Conservation (phyloP, 2,888 invertebrate species). For the Drosophila emarginata region DNA sequence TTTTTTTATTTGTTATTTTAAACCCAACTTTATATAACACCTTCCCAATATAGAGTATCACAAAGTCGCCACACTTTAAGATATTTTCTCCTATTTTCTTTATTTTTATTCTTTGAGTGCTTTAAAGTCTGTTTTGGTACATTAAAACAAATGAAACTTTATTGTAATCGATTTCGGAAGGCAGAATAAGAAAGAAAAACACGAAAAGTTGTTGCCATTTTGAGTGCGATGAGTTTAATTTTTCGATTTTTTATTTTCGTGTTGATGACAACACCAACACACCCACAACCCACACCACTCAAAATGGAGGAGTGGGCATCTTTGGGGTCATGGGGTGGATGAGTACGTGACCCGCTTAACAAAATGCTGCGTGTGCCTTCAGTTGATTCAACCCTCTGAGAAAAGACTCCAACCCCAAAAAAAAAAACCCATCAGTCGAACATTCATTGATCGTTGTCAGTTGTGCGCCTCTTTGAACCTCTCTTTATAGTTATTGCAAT, state of each 20-base stretch:
- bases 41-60: neutral
- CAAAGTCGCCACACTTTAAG: neutral
- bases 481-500: constrained; percentile 71
- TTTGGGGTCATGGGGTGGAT: constrained; percentile 28
- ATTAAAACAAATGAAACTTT: constrained; percentile 65
- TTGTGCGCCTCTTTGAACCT: constrained; percentile 40
- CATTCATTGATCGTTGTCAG: constrained; percentile 10
- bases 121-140: constrained; percentile 26
- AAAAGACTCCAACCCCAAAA: neutral
- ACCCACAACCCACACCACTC: constrained; percentile 3
- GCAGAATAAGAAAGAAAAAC: constrained; percentile 10
- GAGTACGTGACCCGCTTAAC: constrained; percentile 71
- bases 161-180: constrained; percentile 67
- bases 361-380: constrained; percentile 67
- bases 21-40: too few species aligned
- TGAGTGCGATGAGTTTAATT: constrained; percentile 67
- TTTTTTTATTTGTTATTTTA: too few species aligned
- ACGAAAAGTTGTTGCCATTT: constrained; percentile 61
- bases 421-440: too few species aligned
- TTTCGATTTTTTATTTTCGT: constrained; percentile 71
- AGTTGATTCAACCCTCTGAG: neutral
- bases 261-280: constrained; percentile 59
- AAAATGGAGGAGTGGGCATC: neutral
- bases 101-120: neutral
- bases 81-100: neutral